phyloP scores from a whole-genome alignment of 2,888 invertebrate species.

The Corythucha ciliata region DNA sequence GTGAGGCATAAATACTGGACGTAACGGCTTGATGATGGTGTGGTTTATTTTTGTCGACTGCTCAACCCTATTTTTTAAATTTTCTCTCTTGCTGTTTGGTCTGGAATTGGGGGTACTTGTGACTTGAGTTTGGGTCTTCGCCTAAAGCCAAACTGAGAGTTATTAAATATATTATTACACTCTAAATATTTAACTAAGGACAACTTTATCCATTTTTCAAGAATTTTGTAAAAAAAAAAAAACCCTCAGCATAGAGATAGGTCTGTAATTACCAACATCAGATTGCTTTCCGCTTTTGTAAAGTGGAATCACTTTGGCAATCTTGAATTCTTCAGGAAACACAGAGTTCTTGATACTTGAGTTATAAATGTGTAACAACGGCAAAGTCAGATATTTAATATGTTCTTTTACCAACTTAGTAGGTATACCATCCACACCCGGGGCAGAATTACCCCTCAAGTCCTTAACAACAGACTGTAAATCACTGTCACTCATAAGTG shows the following conservation, averaged over 20 bases:
- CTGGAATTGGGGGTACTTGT: no score
- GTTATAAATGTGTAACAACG: background rate
- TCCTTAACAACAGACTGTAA: no score
- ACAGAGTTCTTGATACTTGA: background rate
- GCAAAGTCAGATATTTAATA: background rate
- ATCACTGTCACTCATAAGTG: no score
- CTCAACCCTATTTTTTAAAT: no score
- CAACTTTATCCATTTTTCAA: slow-evolving; percentile 2
- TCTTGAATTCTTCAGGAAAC: background rate
- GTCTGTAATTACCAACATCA: slow-evolving; percentile 5
- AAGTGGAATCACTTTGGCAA: background rate
- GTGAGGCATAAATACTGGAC: no score
- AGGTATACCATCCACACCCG: slow-evolving; percentile 5
- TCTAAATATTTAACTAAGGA: background rate
- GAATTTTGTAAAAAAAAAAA: background rate
- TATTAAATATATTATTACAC: background rate
- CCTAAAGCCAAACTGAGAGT: slow-evolving; percentile 1
- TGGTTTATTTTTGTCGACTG: no score
- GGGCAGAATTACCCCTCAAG: slow-evolving; percentile 3
- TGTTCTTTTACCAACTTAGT: background rate
- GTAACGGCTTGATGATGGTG: no score
- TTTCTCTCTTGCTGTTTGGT: no score
- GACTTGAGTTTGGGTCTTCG: no score
- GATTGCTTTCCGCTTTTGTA: slow-evolving; percentile 6
- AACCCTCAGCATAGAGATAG: slow-evolving; percentile 2